Evolutionary conservation across 2,113 vertebrate species (phyloP).

Genomic region (Hassar affinis): DNA sequence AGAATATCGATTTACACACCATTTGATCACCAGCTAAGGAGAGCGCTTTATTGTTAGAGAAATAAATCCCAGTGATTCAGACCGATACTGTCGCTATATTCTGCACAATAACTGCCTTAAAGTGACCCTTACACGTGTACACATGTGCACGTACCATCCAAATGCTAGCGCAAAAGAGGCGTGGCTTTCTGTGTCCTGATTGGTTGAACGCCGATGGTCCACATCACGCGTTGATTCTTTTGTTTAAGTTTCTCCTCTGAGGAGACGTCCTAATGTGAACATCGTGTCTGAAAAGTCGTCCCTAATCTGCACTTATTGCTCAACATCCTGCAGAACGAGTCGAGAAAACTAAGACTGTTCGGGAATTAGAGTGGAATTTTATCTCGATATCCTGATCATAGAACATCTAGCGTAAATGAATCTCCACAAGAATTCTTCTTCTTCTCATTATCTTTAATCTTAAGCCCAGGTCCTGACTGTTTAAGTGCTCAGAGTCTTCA

Average conservation of each 20-base stretch:
- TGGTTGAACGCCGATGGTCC: background rate
- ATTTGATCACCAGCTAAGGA: background rate
- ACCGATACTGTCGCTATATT: background rate
- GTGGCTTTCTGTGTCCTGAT: background rate
- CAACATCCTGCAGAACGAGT: background rate
- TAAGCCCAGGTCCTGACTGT: background rate
- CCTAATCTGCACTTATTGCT: no score
- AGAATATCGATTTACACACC: background rate
- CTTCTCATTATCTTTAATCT: background rate
- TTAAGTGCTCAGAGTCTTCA: background rate
- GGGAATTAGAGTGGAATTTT: background rate
- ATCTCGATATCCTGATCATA: background rate
- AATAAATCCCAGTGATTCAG: background rate
- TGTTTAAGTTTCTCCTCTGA: no score
- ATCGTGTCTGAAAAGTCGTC: no score
- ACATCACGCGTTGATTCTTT: no score
- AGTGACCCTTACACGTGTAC: background rate
- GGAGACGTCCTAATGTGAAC: no score
- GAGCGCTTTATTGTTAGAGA: background rate
- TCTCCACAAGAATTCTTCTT: background rate
- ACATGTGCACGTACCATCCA: background rate
- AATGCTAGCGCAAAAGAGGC: background rate
- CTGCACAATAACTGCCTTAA: background rate
- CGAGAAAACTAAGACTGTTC: background rate
- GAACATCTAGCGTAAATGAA: background rate